Base-by-base conservation (phyloP, 2,888 invertebrate genomes). In the Campaea margaritaria region DNA sequence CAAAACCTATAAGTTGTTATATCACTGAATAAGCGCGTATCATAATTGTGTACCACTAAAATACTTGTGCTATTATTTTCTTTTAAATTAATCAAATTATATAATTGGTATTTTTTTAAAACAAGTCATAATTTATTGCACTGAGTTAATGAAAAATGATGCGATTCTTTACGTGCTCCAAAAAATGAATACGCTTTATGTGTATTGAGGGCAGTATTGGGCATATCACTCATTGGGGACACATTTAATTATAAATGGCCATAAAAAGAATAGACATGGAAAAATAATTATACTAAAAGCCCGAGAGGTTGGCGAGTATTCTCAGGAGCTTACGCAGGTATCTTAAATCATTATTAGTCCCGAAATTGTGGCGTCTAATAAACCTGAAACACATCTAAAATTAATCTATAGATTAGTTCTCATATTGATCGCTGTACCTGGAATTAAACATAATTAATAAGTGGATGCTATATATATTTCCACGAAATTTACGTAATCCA, bases 211-310 rank as follows among this genome's bases (percentile, higher is more conserved):
- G 60, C 58, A 58, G 52, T 62, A 64, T 50, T 68, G 65, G 61
- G 60, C 65, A 62, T 74, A 78, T 74, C 73, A 75, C 68, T 63
- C 79, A 71, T 53, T 62, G 27, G 79, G 78, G 79, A 71, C 72
- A 66, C 70, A 75, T 81, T 73, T 67, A 65, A 64, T 68, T 71
- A 72, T 62, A 74, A 73, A 71, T 65, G 57, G 67, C 65, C 70
- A 68, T 73, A 72, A 78, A 76, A 70, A 64, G 62, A 73, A 74
- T 64, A 74, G 65, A 74, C 72, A 72, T 68, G 71, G 58, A 78
- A 76, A 77, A 73, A 74, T 78, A 80, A 80, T 81, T 73, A 79
- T 72, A 69, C 65, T 77, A 74, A 81, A 79, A 81, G 76, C 76
- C 67, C 31, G 56, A 58, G 52, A 46, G 62, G 41, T 38, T n/a